Conservation (phyloP, 2,888 invertebrate genomes). For the Gibbula magus region DNA sequence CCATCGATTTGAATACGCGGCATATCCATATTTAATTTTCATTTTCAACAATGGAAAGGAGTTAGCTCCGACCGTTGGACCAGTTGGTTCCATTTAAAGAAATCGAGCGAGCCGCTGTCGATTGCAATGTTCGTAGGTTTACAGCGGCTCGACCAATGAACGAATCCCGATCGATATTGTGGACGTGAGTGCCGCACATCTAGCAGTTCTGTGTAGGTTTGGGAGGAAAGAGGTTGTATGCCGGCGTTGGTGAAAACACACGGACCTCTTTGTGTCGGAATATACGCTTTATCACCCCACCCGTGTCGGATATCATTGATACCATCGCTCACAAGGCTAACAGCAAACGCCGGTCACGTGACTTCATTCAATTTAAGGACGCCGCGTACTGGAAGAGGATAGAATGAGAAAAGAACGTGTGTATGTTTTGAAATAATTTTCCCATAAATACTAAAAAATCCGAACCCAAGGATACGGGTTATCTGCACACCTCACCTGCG, state of each 20-base stretch:
- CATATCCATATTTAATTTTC: constrained; percentile 13
- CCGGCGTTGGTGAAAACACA: neutral
- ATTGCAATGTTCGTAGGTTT: neutral
- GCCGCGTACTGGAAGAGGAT: too few relatives aligned
- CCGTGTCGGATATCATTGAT: neutral
- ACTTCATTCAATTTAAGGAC: too few relatives aligned
- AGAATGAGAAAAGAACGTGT: too few relatives aligned
- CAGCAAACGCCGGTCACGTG: too few relatives aligned
- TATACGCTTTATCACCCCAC: neutral
- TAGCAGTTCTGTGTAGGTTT: neutral
- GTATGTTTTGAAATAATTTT: too few relatives aligned
- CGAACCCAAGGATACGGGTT: neutral
- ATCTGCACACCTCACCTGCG: neutral
- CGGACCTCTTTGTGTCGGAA: neutral
- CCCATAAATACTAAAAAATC: too few relatives aligned
- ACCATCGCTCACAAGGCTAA: too few relatives aligned
- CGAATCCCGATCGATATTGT: neutral
- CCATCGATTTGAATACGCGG: neutral
- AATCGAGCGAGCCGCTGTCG: neutral
- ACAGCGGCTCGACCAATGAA: neutral
- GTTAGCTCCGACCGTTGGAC: neutral
- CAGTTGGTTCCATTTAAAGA: neutral
- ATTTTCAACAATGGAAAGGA: neutral
- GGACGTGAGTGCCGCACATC: neutral
- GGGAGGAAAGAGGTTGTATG: neutral